phyloP scores from a whole-genome alignment of 2,797 vertebrate species.

The Alfaro cultratus region DNA sequence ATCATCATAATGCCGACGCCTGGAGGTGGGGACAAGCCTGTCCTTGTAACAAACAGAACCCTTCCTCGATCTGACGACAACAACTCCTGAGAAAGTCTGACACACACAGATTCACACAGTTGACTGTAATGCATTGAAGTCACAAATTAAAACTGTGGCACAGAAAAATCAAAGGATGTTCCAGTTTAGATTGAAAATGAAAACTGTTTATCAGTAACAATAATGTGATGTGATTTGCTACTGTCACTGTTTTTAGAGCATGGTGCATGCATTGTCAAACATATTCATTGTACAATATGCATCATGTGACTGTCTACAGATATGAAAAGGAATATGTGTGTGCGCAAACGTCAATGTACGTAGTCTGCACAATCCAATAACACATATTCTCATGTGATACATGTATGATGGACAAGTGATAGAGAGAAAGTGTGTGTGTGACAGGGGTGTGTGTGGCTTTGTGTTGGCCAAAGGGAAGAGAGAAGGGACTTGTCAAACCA shows the following conservation, averaged over 20 bases:
- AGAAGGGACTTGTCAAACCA: conserved; percentile 78
- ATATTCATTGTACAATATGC: conserved; percentile 15
- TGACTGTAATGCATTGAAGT: conserved; percentile 5
- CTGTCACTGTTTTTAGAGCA: conserved; percentile 23
- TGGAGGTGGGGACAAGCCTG: conserved; percentile 79
- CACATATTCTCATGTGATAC: conserved; percentile 45
- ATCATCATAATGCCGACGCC: conserved; percentile 81
- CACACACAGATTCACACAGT: conserved; percentile 15
- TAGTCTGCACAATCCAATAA: conserved; percentile 26
- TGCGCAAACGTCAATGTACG: conserved; percentile 11
- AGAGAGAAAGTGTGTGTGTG: conserved; percentile 25
- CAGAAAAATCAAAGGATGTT: conserved; percentile 34
- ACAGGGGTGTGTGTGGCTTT: conserved; percentile 29
- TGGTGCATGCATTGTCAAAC: conserved; percentile 36
- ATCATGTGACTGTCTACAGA: conserved; percentile 17
- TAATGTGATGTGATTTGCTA: conserved; percentile 40
- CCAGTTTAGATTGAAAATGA: conserved; percentile 33
- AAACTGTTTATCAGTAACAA: conserved; percentile 40
- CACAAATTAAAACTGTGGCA: conserved; percentile 36
- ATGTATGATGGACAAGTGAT: conserved; percentile 40
- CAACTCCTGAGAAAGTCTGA: conserved; percentile 65
- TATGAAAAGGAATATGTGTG: conserved; percentile 3
- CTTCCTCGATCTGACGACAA: conserved; percentile 75
- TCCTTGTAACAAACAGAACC: conserved; percentile 85
- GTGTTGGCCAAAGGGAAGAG: conserved; percentile 64